A percentile compares a stretch with the other conserved stretches of the same genome.
Conservation (phyloP, 2,113 vertebrate species). For the Actinemys pallida region DNA sequence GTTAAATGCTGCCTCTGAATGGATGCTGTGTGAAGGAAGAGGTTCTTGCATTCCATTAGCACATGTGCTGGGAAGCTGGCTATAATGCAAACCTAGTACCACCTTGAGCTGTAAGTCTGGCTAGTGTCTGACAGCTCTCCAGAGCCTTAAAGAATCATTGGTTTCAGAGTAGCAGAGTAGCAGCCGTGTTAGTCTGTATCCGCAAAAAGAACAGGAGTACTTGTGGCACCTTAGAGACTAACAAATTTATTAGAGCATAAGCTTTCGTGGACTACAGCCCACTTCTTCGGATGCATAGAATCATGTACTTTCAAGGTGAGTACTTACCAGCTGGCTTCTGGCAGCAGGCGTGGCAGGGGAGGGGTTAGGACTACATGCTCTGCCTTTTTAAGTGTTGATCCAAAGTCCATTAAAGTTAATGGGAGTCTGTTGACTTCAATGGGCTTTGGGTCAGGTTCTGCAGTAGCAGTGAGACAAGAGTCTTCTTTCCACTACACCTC, state of each 20-base stretch:
- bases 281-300: background rate
- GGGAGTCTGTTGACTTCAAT: background rate
- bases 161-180: too few species aligned
- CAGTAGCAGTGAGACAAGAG: background rate
- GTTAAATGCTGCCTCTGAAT: background rate
- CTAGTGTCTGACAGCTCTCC: background rate
- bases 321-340: background rate
- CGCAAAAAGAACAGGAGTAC: too few species aligned
- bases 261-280: too few species aligned
- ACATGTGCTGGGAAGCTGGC: background rate
- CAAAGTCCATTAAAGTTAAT: background rate
- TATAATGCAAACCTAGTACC: background rate
- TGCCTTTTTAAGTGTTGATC: background rate
- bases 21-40: accelerated
- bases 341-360: background rate
- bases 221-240: too few species aligned
- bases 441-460: background rate
- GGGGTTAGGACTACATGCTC: background rate
- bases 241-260: too few species aligned
- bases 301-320: background rate
- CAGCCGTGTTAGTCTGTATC: too few species aligned
- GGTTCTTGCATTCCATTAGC: background rate
- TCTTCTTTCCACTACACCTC: background rate
- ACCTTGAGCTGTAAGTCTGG: background rate
- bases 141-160: background rate